Percentiles rank a stretch among this genome's conserved stretches.
These are phyloP conservation scores for Chionomys nivalis DNA, from an alignment of 2,113 vertebrate species.

Conservation along the genomic window DNA sequence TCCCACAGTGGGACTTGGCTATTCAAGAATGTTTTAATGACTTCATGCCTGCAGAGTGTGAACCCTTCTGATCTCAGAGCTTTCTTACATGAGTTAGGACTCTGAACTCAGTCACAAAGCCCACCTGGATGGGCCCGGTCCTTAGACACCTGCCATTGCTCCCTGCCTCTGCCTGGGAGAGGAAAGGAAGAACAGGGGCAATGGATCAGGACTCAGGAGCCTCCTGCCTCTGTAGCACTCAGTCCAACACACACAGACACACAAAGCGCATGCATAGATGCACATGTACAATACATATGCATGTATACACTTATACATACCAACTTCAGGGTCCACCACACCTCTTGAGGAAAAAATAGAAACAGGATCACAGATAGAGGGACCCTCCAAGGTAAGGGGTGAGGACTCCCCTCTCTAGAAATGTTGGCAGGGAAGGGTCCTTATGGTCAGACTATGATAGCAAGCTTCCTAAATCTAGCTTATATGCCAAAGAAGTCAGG, in stretches of 20 bases:
- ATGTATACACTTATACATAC: neutral
- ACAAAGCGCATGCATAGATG: no score
- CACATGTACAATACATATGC: neutral
- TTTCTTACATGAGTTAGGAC: neutral
- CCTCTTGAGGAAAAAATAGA: no score
- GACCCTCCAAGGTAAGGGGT: neutral
- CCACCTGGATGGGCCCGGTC: neutral
- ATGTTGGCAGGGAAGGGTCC: neutral
- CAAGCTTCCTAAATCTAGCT: neutral
- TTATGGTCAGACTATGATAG: neutral
- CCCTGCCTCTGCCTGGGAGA: accelerated
- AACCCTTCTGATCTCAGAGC: neutral
- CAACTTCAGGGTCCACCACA: neutral
- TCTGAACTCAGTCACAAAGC: neutral
- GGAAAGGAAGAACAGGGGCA: neutral
- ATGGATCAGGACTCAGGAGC: accelerated
- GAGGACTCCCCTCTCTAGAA: neutral
- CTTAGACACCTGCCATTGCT: neutral
- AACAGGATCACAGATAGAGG: neutral
- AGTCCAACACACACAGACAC: neutral
- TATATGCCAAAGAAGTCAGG: neutral
- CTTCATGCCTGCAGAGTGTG: accelerated
- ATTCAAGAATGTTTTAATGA: neutral
- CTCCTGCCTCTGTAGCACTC: neutral
- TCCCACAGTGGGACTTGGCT: neutral